These are phyloP conservation scores for Labeo calbasu DNA, from an alignment of 2,797 vertebrate genomes.

Conservation along the genomic window DNA sequence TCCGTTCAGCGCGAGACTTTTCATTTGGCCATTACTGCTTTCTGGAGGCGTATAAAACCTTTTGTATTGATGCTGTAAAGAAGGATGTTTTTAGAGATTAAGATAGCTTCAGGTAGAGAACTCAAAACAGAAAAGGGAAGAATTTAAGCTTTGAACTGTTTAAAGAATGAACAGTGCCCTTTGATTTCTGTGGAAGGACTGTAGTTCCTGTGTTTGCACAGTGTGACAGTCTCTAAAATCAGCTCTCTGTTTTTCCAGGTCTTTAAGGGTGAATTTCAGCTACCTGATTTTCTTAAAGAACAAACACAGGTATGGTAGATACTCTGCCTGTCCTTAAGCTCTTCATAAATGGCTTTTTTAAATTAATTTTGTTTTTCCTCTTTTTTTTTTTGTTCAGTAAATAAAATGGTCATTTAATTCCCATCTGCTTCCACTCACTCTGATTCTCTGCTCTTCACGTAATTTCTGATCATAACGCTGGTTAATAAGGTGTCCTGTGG, in stretches of 20 bases:
- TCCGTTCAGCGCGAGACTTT: slow-evolving; percentile 12
- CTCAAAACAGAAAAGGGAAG: not conserved
- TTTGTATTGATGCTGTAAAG: slow-evolving; percentile 7
- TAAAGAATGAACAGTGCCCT: slow-evolving; percentile 7
- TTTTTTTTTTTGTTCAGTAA: slow-evolving; percentile 47
- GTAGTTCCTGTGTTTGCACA: slow-evolving; percentile 45
- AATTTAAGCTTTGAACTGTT: not conserved
- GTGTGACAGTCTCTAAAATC: slow-evolving; percentile 68
- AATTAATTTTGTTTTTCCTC: slow-evolving; percentile 34
- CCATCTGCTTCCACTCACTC: slow-evolving; percentile 63
- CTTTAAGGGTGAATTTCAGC: slow-evolving; percentile 98
- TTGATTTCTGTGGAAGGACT: slow-evolving; percentile 30
- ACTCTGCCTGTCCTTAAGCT: slow-evolving; percentile 71
- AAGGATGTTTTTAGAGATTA: slow-evolving; percentile 12
- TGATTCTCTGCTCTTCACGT: slow-evolving; percentile 38
- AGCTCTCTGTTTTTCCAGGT: slow-evolving; percentile 86
- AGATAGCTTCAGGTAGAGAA: not conserved
- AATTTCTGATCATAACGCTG: slow-evolving; percentile 49
- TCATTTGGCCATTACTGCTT: slow-evolving; percentile 20
- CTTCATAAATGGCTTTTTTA: slow-evolving; percentile 47
- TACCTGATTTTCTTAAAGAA: slow-evolving; percentile 92
- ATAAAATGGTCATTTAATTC: slow-evolving; percentile 52
- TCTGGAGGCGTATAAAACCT: slow-evolving; percentile 9
- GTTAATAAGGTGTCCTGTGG: slow-evolving; percentile 45
- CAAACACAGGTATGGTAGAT: slow-evolving; percentile 90